phyloP scores from a whole-genome alignment of 2,797 vertebrate species.

The Lutjanus campechanus region DNA sequence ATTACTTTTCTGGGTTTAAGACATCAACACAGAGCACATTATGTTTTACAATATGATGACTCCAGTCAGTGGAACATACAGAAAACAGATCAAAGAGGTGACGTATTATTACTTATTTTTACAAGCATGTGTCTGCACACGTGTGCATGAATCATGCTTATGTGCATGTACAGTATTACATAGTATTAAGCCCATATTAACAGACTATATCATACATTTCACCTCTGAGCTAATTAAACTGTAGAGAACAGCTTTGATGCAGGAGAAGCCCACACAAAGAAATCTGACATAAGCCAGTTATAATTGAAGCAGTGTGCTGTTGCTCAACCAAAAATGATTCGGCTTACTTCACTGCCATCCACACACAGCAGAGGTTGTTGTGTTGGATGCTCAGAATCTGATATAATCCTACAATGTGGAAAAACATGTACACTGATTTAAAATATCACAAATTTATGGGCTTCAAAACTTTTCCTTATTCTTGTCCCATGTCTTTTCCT shows the following conservation, averaged over 20 bases:
- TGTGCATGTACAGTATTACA: conserved; percentile 46
- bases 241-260: conserved; percentile 33
- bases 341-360: conserved; percentile 20
- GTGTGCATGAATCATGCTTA: conserved; percentile 46
- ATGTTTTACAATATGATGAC: conserved; percentile 43
- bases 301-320: conserved; percentile 59
- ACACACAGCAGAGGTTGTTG: conserved; percentile 12
- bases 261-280: conserved; percentile 37
- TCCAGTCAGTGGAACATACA: conserved; percentile 24
- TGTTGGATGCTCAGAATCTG: not conserved
- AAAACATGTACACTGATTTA: not conserved
- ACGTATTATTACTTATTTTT: conserved; percentile 36
- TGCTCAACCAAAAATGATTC: conserved; percentile 46
- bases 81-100: conserved; percentile 55
- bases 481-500: not conserved
- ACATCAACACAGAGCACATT: conserved; percentile 25
- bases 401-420: not conserved
- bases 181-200: conserved; percentile 52
- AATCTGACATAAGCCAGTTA: conserved; percentile 46
- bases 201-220: conserved; percentile 42
- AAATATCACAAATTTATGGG: not conserved
- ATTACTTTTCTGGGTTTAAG: conserved; percentile 28
- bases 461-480: not conserved
- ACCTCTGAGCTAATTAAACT: conserved; percentile 50
- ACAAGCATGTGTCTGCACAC: conserved; percentile 55